Conservation (phyloP, 2,888 invertebrate genomes). For the Busseola fusca region DNA sequence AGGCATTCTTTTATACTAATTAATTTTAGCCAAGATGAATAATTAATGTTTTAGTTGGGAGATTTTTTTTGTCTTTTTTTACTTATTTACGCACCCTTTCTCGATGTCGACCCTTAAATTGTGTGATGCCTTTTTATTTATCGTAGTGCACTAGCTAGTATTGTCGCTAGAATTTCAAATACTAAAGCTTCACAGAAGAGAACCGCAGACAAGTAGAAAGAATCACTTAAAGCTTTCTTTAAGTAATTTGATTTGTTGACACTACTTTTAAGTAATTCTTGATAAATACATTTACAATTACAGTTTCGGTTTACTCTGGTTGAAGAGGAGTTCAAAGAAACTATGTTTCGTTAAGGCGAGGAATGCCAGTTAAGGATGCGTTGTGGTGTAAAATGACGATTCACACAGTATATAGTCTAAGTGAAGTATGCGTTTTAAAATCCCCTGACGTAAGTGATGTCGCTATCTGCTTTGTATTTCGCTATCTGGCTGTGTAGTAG, state of each 20-base stretch:
- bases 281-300: neutral
- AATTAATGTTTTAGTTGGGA: slow-evolving; percentile 54
- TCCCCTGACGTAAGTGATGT: neutral
- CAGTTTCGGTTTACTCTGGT: neutral
- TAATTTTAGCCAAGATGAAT: slow-evolving; percentile 64
- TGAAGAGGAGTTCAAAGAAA: neutral
- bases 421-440: too few species aligned
- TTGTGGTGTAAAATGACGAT: neutral
- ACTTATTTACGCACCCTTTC: slow-evolving; percentile 30
- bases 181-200: neutral
- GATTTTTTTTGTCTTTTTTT: slow-evolving; percentile 44
- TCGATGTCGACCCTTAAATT: neutral
- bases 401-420: neutral
- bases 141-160: neutral
- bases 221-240: neutral
- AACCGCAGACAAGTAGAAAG: neutral
- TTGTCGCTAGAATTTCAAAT: neutral
- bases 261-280: neutral
- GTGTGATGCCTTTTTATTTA: neutral
- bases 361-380: neutral
- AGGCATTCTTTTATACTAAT: slow-evolving; percentile 69
- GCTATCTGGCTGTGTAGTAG: neutral
- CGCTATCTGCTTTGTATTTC: neutral
- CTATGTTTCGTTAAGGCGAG: neutral
- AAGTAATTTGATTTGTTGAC: neutral